phyloP scores from a whole-genome alignment of 2,113 vertebrate genomes.

The Nansenia antarctica region DNA sequence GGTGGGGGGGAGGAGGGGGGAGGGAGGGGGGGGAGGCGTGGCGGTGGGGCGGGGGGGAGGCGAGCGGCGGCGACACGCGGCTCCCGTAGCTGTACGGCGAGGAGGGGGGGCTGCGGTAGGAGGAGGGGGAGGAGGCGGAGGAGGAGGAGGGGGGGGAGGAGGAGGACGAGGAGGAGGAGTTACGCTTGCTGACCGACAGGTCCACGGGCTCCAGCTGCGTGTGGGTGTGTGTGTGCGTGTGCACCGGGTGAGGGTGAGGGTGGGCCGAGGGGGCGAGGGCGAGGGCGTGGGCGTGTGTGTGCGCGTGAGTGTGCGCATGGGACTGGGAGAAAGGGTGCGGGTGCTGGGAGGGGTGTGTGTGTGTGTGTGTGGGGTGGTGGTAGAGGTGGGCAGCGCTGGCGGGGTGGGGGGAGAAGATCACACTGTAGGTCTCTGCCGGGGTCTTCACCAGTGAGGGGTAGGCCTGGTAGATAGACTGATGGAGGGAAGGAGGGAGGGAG shows the following conservation, averaged over 20 bases:
- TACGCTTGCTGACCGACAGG: conserved; percentile 89
- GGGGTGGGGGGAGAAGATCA: conserved; percentile 63
- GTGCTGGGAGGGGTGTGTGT: background rate
- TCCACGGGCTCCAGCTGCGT: conserved; percentile 94
- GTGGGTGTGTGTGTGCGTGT: too few relatives aligned
- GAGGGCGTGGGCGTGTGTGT: conserved; percentile 26
- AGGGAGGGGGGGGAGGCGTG: too few relatives aligned
- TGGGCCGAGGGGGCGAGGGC: too few relatives aligned
- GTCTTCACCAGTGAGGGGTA: conserved; percentile 63
- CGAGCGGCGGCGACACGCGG: too few relatives aligned
- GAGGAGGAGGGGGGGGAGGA: conserved; percentile 82
- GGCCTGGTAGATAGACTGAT: conserved; percentile 14
- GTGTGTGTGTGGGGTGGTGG: conserved; percentile 32
- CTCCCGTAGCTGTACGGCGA: too few relatives aligned
- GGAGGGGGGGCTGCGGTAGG: conserved; percentile 65
- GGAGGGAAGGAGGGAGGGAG: background rate
- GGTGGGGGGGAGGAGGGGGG: conserved; percentile 62
- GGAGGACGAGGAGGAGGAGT: conserved; percentile 80
- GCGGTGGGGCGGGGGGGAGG: too few relatives aligned
- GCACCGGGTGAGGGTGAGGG: too few relatives aligned
- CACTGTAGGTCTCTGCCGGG: conserved; percentile 57
- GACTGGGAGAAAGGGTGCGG: conserved; percentile 15
- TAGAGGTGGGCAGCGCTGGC: too few relatives aligned
- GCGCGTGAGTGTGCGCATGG: background rate
- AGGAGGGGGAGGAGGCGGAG: conserved; percentile 69